Evolutionary conservation across 2,113 vertebrate species (phyloP), one percentile per base, ranked within the genome.

Genomic region (Nyctereutes procyonoides): DNA sequence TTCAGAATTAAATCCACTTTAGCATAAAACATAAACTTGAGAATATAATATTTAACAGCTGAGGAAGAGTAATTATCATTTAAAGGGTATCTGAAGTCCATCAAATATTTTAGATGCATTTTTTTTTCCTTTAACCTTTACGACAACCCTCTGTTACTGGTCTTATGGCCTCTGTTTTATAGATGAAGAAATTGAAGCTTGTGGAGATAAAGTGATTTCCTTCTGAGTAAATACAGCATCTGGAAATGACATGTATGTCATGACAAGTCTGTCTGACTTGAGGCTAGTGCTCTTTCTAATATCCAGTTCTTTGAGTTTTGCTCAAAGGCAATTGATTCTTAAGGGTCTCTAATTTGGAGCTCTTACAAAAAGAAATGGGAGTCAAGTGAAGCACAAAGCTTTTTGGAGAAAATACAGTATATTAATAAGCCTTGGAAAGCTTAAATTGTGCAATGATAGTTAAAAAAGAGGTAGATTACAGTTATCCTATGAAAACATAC

Each of bases 1-100:
- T 92, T 91, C 26, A 85, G 3, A 81, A 89, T 87, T 89, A 91
- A 93, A 69, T 85, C 16, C 65, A 91, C 1, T 48, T 20, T 90
- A 62, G 8, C 17, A 65, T 67, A 69, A 88, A 67, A 56, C 3
- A 53, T n/a, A 69, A 85, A 43, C 3, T 88, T 95, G 22, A 88
- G 14, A 86, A 88, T 32, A 60, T 24, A 93, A 60, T 67, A 43
- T 2, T 83, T 90, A 73, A 48, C 24, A 71, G 7, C 2, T 65
- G n/a, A 81, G 11, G 48, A 1, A 51, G 8, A 2, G 3, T 51
- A 86, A 53, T 51, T 48, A 38, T 88, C 48, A 77, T 81, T 77
- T 83, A 93, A 26, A n/a, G 3, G 3, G 0, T 26, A 62, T 60
- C 2, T 48, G 10, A 88, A 69, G 84, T 67, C 8, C 2, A 20